phyloP scores from a whole-genome alignment of 2,888 invertebrate species.

The Aquatica leii region DNA sequence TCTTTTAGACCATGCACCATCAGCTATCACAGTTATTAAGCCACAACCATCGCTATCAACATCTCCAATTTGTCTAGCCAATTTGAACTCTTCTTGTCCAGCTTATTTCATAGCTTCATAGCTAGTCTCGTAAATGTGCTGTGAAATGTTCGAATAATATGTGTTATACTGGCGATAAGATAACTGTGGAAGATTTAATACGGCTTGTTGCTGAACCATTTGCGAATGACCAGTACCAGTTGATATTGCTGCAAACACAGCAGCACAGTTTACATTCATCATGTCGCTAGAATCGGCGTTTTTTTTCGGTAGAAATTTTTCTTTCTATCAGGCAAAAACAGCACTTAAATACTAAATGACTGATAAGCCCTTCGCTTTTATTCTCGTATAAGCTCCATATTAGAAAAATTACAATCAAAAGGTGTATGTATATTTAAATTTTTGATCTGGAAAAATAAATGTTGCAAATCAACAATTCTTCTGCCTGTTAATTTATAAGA shows the following conservation, averaged over 20 bases:
- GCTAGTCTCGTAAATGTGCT: not conserved
- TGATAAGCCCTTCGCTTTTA: not conserved
- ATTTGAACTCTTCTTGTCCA: not conserved
- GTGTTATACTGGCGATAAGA: not conserved
- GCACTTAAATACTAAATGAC: not conserved
- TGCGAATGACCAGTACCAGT: not conserved
- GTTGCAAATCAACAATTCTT: too few species aligned
- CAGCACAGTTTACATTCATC: not conserved
- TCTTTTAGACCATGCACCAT: conserved; percentile 1
- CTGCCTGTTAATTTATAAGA: too few species aligned
- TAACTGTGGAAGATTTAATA: not conserved
- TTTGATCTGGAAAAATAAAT: too few species aligned
- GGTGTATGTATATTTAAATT: not conserved
- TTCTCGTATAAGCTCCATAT: not conserved
- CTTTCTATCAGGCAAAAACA: not conserved
- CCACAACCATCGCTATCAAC: not conserved
- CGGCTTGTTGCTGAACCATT: not conserved
- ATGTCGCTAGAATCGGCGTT: not conserved
- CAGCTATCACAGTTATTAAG: not conserved
- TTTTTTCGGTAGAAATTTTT: not conserved
- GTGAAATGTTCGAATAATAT: not conserved
- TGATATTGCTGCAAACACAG: not conserved
- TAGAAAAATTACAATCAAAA: not conserved
- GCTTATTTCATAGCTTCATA: not conserved
- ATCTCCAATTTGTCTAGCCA: not conserved